These are phyloP conservation scores for Tethya wilhelma DNA, from an alignment of 37 sponge, comb jelly and placozoan genomes.

Conservation along the genomic window DNA sequence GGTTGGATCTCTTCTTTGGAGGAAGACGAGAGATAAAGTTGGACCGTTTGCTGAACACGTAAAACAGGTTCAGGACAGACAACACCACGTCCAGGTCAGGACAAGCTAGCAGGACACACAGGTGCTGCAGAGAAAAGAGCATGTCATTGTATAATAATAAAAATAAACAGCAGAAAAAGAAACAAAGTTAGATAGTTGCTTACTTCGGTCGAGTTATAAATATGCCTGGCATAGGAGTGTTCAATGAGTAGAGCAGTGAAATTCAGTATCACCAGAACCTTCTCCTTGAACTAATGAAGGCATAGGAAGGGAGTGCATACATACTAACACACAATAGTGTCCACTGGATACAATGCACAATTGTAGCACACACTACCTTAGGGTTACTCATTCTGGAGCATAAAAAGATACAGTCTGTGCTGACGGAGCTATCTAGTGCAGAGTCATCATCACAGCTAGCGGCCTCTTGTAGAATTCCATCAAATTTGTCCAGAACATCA, in stretches of 20 bases:
- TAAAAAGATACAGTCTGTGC: constrained; percentile 56
- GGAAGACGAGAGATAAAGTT: constrained; percentile 91
- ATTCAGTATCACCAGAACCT: constrained; percentile 67
- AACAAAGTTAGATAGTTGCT: neutral
- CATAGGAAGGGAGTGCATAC: neutral
- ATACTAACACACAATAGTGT: constrained; percentile 2
- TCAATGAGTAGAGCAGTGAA: constrained; percentile 97
- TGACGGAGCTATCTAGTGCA: neutral
- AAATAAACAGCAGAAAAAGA: no score
- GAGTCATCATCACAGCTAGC: constrained; percentile 37
- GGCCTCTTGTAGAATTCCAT: constrained; percentile 77
- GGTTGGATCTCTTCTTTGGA: constrained; percentile 58
- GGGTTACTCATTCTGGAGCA: constrained; percentile 62
- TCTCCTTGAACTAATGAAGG: constrained; percentile 58
- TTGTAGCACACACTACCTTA: constrained; percentile 41
- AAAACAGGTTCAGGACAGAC: constrained; percentile 94
- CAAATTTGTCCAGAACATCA: constrained; percentile 93
- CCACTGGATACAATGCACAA: neutral
- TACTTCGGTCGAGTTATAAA: constrained; percentile 98
- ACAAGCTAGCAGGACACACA: constrained; percentile 79
- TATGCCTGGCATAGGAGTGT: constrained; percentile 96
- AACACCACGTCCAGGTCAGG: constrained; percentile 94
- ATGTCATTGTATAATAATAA: no score
- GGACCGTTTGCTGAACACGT: constrained; percentile 96
- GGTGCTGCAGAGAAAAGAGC: no score